Evolutionary conservation across 2,797 vertebrate genomes (phyloP).

Genomic region (Melanotaenia pygmaea): DNA sequence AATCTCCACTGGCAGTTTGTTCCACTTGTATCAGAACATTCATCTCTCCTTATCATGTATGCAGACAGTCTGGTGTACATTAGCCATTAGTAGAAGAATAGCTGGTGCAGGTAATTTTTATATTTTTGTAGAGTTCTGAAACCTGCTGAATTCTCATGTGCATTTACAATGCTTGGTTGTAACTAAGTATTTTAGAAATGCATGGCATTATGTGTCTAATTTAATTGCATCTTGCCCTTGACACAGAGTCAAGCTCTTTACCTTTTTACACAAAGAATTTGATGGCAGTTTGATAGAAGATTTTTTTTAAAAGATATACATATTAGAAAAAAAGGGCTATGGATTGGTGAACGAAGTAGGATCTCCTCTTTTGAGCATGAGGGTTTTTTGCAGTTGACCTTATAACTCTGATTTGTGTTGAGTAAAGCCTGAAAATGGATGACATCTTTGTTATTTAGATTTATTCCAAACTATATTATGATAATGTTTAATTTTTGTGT

Average conservation of each 20-base stretch:
- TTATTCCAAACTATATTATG: background rate
- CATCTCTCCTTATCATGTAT: slow-evolving; percentile 15
- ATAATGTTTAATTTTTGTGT: too few relatives aligned
- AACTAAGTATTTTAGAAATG: background rate
- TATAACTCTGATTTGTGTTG: slow-evolving; percentile 19
- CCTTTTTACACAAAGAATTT: slow-evolving; percentile 55
- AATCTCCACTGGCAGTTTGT: too few relatives aligned
- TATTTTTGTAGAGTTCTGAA: too few relatives aligned
- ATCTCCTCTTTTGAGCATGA: slow-evolving; percentile 29
- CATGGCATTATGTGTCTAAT: slow-evolving; percentile 58
- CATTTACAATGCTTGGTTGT: too few relatives aligned
- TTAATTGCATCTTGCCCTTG: slow-evolving; percentile 64
- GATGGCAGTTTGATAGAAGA: slow-evolving; percentile 53
- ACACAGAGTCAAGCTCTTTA: slow-evolving; percentile 61
- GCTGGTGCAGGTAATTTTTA: slow-evolving; percentile 2
- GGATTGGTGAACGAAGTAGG: slow-evolving; percentile 33
- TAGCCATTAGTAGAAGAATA: slow-evolving; percentile 25
- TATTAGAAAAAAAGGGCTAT: slow-evolving; percentile 56
- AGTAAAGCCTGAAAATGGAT: background rate
- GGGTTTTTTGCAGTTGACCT: slow-evolving; percentile 50
- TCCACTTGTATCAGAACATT: background rate
- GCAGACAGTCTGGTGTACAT: background rate
- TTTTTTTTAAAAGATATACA: slow-evolving; percentile 31
- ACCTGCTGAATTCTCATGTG: too few relatives aligned
- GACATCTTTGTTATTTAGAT: background rate